phyloP scores from a whole-genome alignment of 2,113 vertebrate species.

The Ceyx margarethae region DNA sequence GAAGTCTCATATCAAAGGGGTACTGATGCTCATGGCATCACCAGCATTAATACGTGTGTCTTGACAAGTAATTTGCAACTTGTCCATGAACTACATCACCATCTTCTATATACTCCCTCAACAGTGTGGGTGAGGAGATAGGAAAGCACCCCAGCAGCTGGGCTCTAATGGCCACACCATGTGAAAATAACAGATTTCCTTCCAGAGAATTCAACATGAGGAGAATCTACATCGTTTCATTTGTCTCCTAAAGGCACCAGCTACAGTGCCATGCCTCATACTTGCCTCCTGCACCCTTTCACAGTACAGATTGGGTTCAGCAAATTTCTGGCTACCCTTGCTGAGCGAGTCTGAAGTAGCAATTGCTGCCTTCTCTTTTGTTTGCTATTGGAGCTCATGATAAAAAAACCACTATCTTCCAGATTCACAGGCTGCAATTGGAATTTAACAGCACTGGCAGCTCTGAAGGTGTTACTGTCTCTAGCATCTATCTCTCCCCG shows the following conservation, averaged over 20 bases:
- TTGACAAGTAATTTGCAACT: neutral
- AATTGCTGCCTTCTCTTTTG: neutral
- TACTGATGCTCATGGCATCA: neutral
- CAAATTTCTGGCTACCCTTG: neutral
- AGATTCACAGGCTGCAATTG: neutral
- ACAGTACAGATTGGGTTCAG: neutral
- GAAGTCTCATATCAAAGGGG: neutral
- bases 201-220: neutral
- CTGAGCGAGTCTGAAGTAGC: neutral
- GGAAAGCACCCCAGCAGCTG: neutral
- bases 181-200: neutral
- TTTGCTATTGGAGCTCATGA: neutral
- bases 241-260: neutral
- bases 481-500: rapidly evolving
- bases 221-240: neutral
- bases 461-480: neutral
- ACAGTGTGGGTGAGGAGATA: neutral
- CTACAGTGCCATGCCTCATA: rapidly evolving
- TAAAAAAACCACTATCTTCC: neutral
- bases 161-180: rapidly evolving
- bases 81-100: neutral
- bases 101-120: neutral
- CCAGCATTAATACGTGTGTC: neutral
- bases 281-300: neutral
- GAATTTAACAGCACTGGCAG: neutral